Evolutionary conservation across 1,140 invertebrate genomes (phyloP).

Genomic region (Drosophila repleta): DNA sequence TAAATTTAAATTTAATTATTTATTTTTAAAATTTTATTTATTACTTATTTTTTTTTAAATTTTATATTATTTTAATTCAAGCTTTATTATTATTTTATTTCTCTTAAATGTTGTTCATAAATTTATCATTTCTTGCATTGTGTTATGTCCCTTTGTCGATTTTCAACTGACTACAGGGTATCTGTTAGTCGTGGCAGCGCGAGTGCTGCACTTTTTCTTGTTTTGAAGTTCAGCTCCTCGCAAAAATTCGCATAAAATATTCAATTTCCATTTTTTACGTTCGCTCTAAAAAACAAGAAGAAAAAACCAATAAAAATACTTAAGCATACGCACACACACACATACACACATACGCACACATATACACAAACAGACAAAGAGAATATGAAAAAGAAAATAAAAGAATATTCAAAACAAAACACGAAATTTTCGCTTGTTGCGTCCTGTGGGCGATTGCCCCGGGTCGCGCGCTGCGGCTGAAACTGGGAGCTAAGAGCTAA

Average conservation of each 20-base stretch:
- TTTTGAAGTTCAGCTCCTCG: slow-evolving; percentile 29
- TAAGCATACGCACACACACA: slow-evolving; percentile 22
- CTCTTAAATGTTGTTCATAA: too few relatives aligned
- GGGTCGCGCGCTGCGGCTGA: neutral
- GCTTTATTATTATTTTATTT: too few relatives aligned
- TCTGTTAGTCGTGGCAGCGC: neutral
- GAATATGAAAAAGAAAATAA: slow-evolving; percentile 21
- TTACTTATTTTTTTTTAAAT: too few relatives aligned
- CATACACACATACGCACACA: neutral
- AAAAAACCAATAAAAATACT: slow-evolving; percentile 49
- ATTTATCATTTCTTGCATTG: too few relatives aligned
- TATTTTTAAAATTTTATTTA: too few relatives aligned
- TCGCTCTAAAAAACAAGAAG: slow-evolving; percentile 26
- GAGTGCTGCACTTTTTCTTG: slow-evolving; percentile 7
- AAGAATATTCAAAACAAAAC: slow-evolving; percentile 33
- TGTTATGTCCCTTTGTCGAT: too few relatives aligned
- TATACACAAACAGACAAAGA: slow-evolving; percentile 21
- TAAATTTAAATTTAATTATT: too few relatives aligned
- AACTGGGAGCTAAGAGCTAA: too few relatives aligned
- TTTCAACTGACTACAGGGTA: neutral
- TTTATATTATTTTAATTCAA: too few relatives aligned
- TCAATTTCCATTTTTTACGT: slow-evolving; percentile 53
- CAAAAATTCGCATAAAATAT: slow-evolving; percentile 57
- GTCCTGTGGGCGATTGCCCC: slow-evolving; percentile 26
- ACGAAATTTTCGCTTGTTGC: slow-evolving; percentile 45